Conservation (phyloP, 2,797 vertebrate species). For the Poeciliopsis turneri region DNA sequence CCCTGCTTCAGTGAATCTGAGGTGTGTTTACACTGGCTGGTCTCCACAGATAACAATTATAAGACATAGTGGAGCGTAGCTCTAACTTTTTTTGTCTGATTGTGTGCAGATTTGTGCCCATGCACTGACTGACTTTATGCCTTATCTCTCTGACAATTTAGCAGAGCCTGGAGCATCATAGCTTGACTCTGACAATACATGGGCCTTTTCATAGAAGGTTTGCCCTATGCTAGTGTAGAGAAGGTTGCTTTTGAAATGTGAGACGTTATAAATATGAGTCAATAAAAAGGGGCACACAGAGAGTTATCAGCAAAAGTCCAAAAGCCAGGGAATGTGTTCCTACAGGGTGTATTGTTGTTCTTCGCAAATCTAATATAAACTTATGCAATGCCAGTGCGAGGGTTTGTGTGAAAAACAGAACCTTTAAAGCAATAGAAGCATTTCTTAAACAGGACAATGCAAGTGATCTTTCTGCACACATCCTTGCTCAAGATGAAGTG, state of each 20-base stretch:
- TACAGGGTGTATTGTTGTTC: not conserved
- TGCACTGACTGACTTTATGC: conserved; percentile 6
- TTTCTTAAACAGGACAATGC: not conserved
- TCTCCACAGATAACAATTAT: conserved; percentile 25
- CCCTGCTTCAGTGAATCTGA: conserved; percentile 47
- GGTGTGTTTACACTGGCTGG: conserved; percentile 36
- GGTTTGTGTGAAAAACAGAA: not conserved
- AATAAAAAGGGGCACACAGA: not conserved
- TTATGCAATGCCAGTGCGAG: not conserved
- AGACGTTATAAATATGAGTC: not conserved
- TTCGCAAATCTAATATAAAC: not conserved
- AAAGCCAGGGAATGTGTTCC: not conserved
- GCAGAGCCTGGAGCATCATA: conserved; percentile 19
- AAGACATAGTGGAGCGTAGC: not conserved
- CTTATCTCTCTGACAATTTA: conserved; percentile 22
- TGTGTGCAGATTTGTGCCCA: conserved; percentile 27
- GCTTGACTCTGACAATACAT: conserved; percentile 3
- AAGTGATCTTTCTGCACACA: not conserved
- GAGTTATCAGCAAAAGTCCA: not conserved
- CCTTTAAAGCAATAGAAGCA: not conserved
- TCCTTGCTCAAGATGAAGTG: not conserved
- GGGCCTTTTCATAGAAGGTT: not conserved
- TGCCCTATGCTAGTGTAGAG: not conserved
- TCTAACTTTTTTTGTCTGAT: not conserved
- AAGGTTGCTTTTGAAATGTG: not conserved